Evolutionary conservation across 2,797 vertebrate species (phyloP), one percentile per base, ranked within the genome.

Genomic region (Pangasius krempfi): DNA sequence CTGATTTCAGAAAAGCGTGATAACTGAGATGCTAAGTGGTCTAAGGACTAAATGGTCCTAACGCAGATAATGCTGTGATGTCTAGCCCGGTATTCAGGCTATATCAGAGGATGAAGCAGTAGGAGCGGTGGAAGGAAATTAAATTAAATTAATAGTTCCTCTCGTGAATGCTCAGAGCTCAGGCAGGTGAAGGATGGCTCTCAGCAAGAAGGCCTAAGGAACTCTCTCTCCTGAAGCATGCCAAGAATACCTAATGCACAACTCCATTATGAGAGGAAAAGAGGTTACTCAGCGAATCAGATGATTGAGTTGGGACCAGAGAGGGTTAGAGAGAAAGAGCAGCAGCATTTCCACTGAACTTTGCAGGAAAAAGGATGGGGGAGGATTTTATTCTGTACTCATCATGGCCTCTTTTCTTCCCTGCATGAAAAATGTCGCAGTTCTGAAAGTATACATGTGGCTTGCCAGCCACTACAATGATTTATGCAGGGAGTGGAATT

Each of bases 221-320:
- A 78, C 88, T 89, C 52, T 76, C 76, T 86, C 73, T n/a, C 37
- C 66, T 80, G 80, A 73, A 86, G 84, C 75, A 88, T 85, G 88
- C 88, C 90, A 58, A 79, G 83, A 88, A 90, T 88, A 87, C 84
- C 79, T 87, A 88, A 90, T 80, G 82, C 87, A 62, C 89, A 27
- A 40, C 62, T 88, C 88, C 70, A 88, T 90, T 92, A 89, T 82
- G 78, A 89, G 72, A 87, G 66, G 33, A 78, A 88, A 89, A 89
- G 66, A 85, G 89, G 88, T 81, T 90, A 87, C 91, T 90, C 89
- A 89, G 90, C 88, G 47, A 89, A 89, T 91, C 86, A 83, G 75
- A 89, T 89, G 85, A 91, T 91, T 85, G 85, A 91, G 87, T 79
- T 84, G 86, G 85, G 70, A 80, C 75, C 58, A 37, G 58, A 84